phyloP scores from a whole-genome alignment of 2,113 vertebrate species.

The human region DNA sequence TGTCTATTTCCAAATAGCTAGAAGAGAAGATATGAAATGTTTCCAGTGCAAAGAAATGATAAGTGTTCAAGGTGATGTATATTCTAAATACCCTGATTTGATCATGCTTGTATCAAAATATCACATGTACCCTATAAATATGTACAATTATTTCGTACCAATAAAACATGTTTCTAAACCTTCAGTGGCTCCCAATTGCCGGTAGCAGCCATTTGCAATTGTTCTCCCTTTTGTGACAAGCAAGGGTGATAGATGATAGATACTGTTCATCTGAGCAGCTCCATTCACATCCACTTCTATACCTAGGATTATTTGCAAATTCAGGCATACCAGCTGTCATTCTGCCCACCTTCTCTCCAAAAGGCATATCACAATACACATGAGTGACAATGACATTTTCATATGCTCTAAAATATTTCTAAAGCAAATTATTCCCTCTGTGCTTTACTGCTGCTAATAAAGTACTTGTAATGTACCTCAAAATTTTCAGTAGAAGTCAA shows the following conservation, averaged over 20 bases:
- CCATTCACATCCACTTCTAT: not conserved
- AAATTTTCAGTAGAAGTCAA: slow-evolving; percentile 6
- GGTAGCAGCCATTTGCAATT: not conserved
- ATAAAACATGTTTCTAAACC: not conserved
- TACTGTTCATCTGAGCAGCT: not conserved
- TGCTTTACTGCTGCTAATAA: slow-evolving; percentile 21
- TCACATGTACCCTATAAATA: not conserved
- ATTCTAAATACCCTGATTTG: not conserved
- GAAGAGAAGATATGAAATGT: not conserved
- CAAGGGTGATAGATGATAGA: not conserved
- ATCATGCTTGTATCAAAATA: not conserved
- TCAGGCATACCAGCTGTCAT: not conserved
- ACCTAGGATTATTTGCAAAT: not conserved
- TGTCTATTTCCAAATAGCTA: not conserved
- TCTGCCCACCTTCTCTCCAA: not conserved
- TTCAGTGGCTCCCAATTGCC: not conserved
- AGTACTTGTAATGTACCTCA: not conserved
- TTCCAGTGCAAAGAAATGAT: not conserved
- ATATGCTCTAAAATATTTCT: not conserved
- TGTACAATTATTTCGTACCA: not conserved
- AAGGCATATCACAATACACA: not conserved
- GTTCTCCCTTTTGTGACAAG: not conserved
- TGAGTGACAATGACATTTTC: not conserved
- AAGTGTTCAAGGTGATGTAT: not conserved
- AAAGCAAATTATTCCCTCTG: slow-evolving; percentile 23